These are phyloP conservation scores for Yponomeuta evonymella DNA, from an alignment of 2,888 invertebrate genomes.

Conservation along the genomic window DNA sequence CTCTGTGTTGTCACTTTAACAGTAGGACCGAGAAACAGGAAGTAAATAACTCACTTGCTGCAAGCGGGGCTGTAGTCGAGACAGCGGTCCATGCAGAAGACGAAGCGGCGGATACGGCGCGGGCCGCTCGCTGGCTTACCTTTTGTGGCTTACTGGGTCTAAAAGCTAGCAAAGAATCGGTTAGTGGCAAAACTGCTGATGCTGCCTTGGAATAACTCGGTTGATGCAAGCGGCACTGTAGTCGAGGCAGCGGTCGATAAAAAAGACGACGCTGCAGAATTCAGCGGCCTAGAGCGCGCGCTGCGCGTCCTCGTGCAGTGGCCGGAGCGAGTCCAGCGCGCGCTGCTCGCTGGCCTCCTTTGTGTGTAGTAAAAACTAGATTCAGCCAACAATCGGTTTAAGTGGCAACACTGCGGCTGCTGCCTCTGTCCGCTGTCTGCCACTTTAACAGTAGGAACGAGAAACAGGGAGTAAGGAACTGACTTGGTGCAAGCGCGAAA, in stretches of 20 bases:
- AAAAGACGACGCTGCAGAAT: slow-evolving; percentile 36
- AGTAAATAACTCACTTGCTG: slow-evolving; percentile 50
- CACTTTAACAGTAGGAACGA: no score
- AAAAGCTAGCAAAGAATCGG: slow-evolving; percentile 26
- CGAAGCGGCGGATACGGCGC: slow-evolving; percentile 79
- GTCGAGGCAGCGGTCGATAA: no score
- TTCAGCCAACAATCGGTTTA: no score
- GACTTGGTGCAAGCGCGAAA: no score
- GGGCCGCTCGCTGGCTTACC: slow-evolving; percentile 34
- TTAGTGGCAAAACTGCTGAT: no score
- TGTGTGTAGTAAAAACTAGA: no score
- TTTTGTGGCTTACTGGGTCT: slow-evolving; percentile 34
- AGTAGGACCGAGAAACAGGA: not conserved
- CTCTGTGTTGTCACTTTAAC: slow-evolving; percentile 64
- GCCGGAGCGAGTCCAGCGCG: slow-evolving; percentile 79
- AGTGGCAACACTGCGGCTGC: no score
- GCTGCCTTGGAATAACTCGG: no score
- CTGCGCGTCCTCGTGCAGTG: slow-evolving; percentile 82
- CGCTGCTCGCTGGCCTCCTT: slow-evolving; percentile 78
- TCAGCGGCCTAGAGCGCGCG: slow-evolving; percentile 84
- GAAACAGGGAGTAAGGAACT: no score
- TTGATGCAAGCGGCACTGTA: no score
- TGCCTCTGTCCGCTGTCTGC: no score
- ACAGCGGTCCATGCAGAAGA: slow-evolving; percentile 92
- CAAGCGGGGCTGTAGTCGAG: slow-evolving; percentile 86